Conservation (phyloP, 2,888 invertebrate genomes). For the Ramazzottius varieornatus region DNA sequence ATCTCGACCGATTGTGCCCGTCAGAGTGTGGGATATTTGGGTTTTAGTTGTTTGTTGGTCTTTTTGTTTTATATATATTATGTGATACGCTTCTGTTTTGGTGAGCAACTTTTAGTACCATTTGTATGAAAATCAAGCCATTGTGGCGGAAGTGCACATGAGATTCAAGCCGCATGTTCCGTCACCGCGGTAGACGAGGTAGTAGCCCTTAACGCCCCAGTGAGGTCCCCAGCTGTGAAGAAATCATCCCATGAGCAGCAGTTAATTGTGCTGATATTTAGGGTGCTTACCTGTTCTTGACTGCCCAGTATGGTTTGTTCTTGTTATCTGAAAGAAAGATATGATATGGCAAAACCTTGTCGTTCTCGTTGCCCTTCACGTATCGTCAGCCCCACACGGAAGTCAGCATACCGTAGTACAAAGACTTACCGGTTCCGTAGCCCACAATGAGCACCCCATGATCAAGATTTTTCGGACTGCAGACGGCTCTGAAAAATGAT, state of each 20-base stretch:
- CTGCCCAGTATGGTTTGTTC: slow-evolving; percentile 49
- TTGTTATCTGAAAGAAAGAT: too few species aligned
- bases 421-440: slow-evolving; percentile 36
- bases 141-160: slow-evolving; percentile 54
- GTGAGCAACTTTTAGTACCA: too few species aligned
- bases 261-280: neutral
- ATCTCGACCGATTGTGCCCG: slow-evolving; percentile 3
- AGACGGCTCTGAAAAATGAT: slow-evolving; percentile 34
- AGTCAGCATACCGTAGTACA: too few species aligned
- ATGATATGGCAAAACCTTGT: too few species aligned
- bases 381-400: too few species aligned
- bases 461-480: slow-evolving; percentile 46
- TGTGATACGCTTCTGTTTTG: too few species aligned
- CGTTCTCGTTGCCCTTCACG: too few species aligned
- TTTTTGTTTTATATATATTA: too few species aligned
- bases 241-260: neutral
- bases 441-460: slow-evolving; percentile 91
- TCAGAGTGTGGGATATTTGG: neutral
- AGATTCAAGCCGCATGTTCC: slow-evolving; percentile 76
- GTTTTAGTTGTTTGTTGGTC: neutral
- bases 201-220: slow-evolving; percentile 85
- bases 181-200: slow-evolving; percentile 69
- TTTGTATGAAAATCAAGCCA: too few species aligned
- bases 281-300: slow-evolving; percentile 42
- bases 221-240: slow-evolving; percentile 43